These are phyloP conservation scores for Leptodirus hochenwartii DNA, from an alignment of 2,888 invertebrate genomes.

Conservation along the genomic window DNA sequence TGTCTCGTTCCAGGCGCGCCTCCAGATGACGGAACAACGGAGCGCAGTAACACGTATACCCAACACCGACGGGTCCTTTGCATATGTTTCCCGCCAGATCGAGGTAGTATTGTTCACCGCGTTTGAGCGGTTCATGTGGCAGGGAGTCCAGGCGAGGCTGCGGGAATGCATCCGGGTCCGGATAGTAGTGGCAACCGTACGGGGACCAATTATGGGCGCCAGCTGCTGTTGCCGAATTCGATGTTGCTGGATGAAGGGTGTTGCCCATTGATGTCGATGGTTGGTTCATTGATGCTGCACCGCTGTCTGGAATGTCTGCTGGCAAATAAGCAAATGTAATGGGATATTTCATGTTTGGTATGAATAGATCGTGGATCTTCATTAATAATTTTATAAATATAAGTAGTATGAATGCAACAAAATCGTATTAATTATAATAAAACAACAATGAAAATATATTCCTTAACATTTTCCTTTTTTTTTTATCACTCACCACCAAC, in stretches of 20 bases:
- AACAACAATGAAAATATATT: no score
- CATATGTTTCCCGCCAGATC: slow-evolving; percentile 89
- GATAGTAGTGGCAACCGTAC: slow-evolving; percentile 82
- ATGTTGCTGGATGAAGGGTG: no score
- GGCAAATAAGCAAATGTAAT: no score
- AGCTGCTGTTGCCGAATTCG: slow-evolving; percentile 11
- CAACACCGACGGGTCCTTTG: slow-evolving; percentile 88
- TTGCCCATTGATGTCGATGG: slow-evolving; percentile 1
- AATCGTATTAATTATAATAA: no score
- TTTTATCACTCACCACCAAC: no score
- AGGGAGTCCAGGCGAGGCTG: slow-evolving; percentile 70
- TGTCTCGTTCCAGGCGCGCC: slow-evolving; percentile 61
- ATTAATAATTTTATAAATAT: no score
- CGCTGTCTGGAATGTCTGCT: slow-evolving; percentile 6
- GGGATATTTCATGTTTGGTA: no score
- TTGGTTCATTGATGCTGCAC: slow-evolving; percentile 5
- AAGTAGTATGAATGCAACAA: no score
- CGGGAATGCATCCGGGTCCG: slow-evolving; percentile 70
- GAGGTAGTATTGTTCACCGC: slow-evolving; percentile 86
- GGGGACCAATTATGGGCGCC: slow-evolving; percentile 52
- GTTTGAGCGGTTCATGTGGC: slow-evolving; percentile 66
- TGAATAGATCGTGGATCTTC: no score
- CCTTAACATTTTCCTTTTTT: no score
- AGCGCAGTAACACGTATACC: slow-evolving; percentile 83
- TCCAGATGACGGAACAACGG: slow-evolving; percentile 82